phyloP scores from a whole-genome alignment of 2,113 vertebrate genomes.

The Dicaeum eximium region DNA sequence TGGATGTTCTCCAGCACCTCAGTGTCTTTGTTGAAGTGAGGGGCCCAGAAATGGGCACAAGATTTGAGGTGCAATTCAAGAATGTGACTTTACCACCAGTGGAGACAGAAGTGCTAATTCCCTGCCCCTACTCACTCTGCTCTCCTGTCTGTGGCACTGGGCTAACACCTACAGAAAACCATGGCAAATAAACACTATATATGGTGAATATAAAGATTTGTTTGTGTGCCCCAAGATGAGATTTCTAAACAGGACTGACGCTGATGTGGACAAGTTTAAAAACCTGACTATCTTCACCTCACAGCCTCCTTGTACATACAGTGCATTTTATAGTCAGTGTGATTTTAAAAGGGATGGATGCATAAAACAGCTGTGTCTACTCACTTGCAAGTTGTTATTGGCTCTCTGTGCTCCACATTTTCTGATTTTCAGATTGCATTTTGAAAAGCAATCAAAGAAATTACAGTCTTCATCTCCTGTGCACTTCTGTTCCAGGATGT shows the following conservation, averaged over 20 bases:
- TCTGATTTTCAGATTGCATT: conserved; percentile 76
- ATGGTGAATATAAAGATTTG: neutral
- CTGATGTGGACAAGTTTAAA: rapidly evolving
- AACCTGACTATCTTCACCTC: neutral
- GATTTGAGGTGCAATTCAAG: neutral
- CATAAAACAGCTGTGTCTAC: conserved; percentile 28
- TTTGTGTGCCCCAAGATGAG: neutral
- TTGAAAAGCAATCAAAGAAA: conserved; percentile 96
- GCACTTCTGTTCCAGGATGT: conserved; percentile 95
- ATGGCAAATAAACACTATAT: neutral
- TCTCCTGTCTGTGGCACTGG: neutral
- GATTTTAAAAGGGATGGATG: conserved; percentile 3
- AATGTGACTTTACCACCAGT: neutral
- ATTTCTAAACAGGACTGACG: neutral
- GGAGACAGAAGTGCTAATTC: neutral
- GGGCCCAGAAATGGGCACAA: neutral
- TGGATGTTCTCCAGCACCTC: neutral
- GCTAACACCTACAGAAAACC: neutral
- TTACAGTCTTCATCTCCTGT: conserved; percentile 90
- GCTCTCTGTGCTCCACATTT: conserved; percentile 81
- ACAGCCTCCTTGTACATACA: neutral
- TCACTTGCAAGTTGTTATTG: conserved; percentile 94
- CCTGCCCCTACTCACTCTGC: neutral
- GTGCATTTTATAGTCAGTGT: neutral
- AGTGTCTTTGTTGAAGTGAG: neutral